Evolutionary conservation across 2,113 vertebrate species (phyloP), one percentile per base, ranked within the genome.

Genomic region (Crotophaga sulcirostris): DNA sequence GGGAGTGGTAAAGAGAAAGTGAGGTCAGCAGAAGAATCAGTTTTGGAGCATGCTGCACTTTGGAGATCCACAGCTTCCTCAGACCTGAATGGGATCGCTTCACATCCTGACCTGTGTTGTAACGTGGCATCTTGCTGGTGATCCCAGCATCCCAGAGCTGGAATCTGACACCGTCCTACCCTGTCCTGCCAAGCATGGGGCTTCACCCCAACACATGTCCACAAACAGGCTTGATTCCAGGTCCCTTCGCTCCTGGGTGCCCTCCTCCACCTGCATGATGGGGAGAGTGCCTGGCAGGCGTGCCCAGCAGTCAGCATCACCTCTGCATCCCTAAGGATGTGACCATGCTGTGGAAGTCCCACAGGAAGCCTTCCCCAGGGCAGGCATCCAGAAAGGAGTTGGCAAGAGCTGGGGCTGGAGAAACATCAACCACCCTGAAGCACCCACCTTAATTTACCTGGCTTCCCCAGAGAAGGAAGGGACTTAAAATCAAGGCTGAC

Each of bases 401-500:
- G 2, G 19, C 0, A 0, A 77, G 76, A 84, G 33, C 58, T 14
- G 9, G 59, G 64, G 64, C 89, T 62, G 42, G 25, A 92, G 58
- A 56, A 63, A 44, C 59, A 51, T 20, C 55, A 76, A 51, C 31
- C 21, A 4, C 89, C 59, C 49, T 0, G 1, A 74, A 94, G 81
- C 67, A 81, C 84, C 68, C 77, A 90, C 83, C 40, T 95, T n/a
- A 78, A 76, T 93, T 94, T 80, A 74, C 76, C 83, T 60, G 23
- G n/a, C 51, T 92, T 62, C 76, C 77, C 95, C 88, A 68, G 52
- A 79, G 94, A 93, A 93, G 66, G 93, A 98, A 98, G 97, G 98
- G 98, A 98, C 98, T 97, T 98, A 98, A 97, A 98, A 98, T 97
- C 97, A 84, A 97, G 96, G 95, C 97, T 97, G 96, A 96, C 86